Evolutionary conservation across 2,797 vertebrate species (phyloP), one percentile per base, ranked within the genome.

Genomic region (Tadarida brasiliensis): DNA sequence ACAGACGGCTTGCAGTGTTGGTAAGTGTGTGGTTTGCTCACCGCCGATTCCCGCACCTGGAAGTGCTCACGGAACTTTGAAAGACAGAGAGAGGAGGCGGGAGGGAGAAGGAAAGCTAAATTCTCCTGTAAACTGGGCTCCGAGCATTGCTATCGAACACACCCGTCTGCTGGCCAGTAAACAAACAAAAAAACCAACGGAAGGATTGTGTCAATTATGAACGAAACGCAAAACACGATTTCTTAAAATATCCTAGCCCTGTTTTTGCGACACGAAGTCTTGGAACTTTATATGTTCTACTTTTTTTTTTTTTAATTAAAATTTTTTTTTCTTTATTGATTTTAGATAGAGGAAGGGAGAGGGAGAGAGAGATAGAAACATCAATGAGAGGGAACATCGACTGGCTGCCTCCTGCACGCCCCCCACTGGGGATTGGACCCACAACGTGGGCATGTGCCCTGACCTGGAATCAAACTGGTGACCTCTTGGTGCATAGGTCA

Each of bases 131-230:
- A 90, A 51, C 7, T 35, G 24, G 77, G 51, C 17, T 77, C 83
- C 93, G 65, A 56, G 61, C 9, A 9, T 49, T 57, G 5, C 11
- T 51, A 30, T 30, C 74, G 83, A 86, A 47, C 14, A 33, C 11
- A 35, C 56, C 81, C 67, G 59, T 94, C 91, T 86, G 73, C 65
- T 65, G 35, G 33, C 74, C 28, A 63, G 22, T 57, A 88, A 94
- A 95, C 57, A 85, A 33, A 33, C 12, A 65, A 65, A 63, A 63
- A 81, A 80, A 70, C 30, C 87, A 93, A 74, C 54, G 49, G 70
- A 83, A 30, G 49, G 10, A 61, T 47, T 67, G 74, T 74, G 85
- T 26, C 22, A 44, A 16, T 88, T 74, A 84, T 78, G 44, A 94
- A 77, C 30, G 71, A 78, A 89, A 54, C 3, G 12, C 5, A 85